These are phyloP conservation scores for Epinotia nisella DNA, from an alignment of 2,888 invertebrate genomes.

Conservation along the genomic window DNA sequence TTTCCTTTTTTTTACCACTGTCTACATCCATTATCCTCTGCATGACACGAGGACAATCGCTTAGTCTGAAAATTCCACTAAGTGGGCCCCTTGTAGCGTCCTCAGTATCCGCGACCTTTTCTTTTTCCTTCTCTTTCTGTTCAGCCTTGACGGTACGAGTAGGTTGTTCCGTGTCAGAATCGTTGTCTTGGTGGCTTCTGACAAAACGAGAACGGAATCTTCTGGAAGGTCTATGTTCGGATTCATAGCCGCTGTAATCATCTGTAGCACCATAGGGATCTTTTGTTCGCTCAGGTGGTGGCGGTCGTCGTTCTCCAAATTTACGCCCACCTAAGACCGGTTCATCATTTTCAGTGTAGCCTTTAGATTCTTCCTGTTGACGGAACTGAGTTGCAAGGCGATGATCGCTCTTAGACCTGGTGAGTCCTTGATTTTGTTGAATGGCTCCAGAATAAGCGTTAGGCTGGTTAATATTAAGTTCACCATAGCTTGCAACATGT, in stretches of 20 bases:
- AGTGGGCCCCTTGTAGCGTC: conserved; percentile 94
- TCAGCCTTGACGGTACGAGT: conserved; percentile 87
- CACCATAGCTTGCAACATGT: conserved; percentile 95
- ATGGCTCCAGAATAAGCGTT: conserved; percentile 85
- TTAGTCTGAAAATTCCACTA: conserved; percentile 94
- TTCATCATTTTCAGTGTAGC: conserved; percentile 87
- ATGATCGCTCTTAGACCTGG: conserved; percentile 97
- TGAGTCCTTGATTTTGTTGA: conserved; percentile 90
- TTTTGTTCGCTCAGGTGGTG: conserved; percentile 81
- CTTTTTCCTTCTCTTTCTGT: conserved; percentile 85
- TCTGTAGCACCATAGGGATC: conserved; percentile 85
- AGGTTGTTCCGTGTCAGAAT: conserved; percentile 89
- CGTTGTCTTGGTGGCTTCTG: conserved; percentile 88
- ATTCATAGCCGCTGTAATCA: conserved; percentile 89
- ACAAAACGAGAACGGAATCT: conserved; percentile 90
- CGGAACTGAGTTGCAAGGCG: conserved; percentile 94
- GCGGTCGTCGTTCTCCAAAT: conserved; percentile 89
- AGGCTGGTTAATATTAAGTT: conserved; percentile 91
- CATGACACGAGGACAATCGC: conserved; percentile 95
- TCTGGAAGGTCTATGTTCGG: conserved; percentile 85
- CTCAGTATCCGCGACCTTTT: conserved; percentile 93
- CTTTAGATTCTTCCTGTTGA: conserved; percentile 90
- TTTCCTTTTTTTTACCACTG: conserved; percentile 90
- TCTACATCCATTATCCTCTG: conserved; percentile 94
- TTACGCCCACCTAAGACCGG: conserved; percentile 90